Evolutionary conservation across 2,888 invertebrate genomes (phyloP), one percentile per base, ranked within the genome.

Genomic region (Euplagia quadripunctaria): DNA sequence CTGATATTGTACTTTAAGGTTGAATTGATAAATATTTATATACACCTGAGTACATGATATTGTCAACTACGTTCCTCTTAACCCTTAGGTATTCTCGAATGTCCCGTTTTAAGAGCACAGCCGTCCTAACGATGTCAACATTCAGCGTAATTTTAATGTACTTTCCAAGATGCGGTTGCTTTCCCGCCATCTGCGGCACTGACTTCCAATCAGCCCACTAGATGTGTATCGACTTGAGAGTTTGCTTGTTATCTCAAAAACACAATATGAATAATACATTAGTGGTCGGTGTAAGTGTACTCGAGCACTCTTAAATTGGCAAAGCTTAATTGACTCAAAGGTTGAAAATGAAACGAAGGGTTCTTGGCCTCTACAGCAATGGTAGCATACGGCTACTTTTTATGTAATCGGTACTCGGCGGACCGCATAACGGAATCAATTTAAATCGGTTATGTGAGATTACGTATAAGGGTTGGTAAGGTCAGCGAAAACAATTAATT

Each of bases 191-290:
- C 90, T 88, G 79, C 87, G 82, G 80, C 80, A 84, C 87, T 78
- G 84, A 77, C 89, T 91, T 88, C 93, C 93, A 94, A 94, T 94
- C 94, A 93, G 92, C 89, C 91, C 90, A 86, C 93, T 94, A 94
- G 96, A 96, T 96, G 94, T 93, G 93, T 95, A 96, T 96, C 95
- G 93, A 91, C 92, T 93, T 92, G 91, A 93, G 91, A 91, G 90
- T 87, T 89, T 89, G 93, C 95, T 96, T 95, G 96, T 96, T 95
- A 96, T 95, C 95, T 95, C 94, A 95, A 94, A 95, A 94, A 93
- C 94, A 93, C 93, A 93, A 93, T 94, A 96, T 96, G 95, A 96
- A 96, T 96, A 95, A 96, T 94, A 94, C 96, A 96, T 95, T 89
- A 94, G 94, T 90, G 88, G 88, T 84, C 91, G 90, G 89, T 92